A percentile compares a stretch with the other conserved stretches of the same genome.
phyloP scores from a whole-genome alignment of 2,797 vertebrate species.

The Garrulus glandarius region DNA sequence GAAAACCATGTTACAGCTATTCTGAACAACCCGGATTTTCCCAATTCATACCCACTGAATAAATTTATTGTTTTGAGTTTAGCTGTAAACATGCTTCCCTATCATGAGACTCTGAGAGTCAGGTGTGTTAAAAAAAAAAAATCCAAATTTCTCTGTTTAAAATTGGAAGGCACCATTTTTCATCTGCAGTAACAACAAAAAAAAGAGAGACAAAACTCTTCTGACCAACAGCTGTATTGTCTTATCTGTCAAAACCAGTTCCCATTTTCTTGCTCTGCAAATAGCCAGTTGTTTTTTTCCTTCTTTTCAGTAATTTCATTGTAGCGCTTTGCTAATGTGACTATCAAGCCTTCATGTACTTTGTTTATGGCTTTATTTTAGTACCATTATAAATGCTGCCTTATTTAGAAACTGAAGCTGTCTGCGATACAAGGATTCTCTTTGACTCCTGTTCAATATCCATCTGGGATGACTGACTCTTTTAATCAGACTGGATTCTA shows the following conservation, averaged over 20 bases:
- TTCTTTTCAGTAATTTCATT: background rate
- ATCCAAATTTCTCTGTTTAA: background rate
- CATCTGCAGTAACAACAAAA: background rate
- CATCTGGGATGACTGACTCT: background rate
- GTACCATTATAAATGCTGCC: background rate
- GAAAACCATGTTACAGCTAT: background rate
- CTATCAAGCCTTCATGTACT: background rate
- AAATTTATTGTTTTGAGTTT: background rate
- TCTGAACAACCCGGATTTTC: background rate
- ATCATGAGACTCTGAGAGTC: background rate
- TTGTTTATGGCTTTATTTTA: conserved; percentile 27
- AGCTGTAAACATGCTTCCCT: conserved; percentile 1
- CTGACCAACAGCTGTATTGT: background rate
- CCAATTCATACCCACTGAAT: background rate
- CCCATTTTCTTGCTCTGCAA: background rate
- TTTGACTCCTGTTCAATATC: background rate
- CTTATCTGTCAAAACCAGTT: conserved; percentile 37
- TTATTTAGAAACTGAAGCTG: background rate
- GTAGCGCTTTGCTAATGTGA: background rate
- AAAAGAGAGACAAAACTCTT: background rate
- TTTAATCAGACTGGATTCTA: background rate
- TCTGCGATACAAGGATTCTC: background rate
- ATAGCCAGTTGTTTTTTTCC: background rate
- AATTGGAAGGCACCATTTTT: conserved; percentile 3
- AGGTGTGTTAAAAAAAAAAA: background rate